Conservation (phyloP, 1,140 invertebrate genomes). For the Polyergus mexicanus region DNA sequence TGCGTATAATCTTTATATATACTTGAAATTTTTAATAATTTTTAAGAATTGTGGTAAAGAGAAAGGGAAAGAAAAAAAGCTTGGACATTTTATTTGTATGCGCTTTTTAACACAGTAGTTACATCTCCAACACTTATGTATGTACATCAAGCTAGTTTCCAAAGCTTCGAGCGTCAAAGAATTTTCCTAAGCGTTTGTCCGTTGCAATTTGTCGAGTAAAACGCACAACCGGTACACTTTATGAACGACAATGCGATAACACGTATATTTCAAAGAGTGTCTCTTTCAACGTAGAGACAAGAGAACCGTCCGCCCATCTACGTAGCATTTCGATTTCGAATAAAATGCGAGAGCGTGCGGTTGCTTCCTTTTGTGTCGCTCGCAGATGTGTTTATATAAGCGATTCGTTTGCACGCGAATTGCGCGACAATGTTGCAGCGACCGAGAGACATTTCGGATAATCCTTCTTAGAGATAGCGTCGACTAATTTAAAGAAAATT, state of each 20-base stretch:
- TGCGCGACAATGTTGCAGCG: not conserved
- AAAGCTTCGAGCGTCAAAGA: constrained; percentile 14
- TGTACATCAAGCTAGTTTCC: not conserved
- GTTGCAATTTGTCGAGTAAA: constrained; percentile 14
- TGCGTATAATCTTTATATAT: too few relatives aligned
- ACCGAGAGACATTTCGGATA: constrained; percentile 33
- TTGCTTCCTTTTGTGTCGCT: constrained; percentile 44
- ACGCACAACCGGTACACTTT: constrained; percentile 40
- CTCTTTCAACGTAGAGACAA: constrained; percentile 41
- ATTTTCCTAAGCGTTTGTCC: constrained; percentile 52
- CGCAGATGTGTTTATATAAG: constrained; percentile 35
- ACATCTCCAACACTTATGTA: constrained; percentile 4
- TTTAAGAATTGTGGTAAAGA: not conserved
- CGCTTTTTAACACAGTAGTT: not conserved
- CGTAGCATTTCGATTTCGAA: constrained; percentile 36
- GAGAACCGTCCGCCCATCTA: constrained; percentile 9
- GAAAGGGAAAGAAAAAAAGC: too few relatives aligned
- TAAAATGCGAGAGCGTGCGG: constrained; percentile 29
- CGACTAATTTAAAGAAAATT: not conserved
- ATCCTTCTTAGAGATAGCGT: not conserved
- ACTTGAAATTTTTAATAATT: not conserved
- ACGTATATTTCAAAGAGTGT: constrained; percentile 47
- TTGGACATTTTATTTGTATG: not conserved
- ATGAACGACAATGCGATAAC: constrained; percentile 19
- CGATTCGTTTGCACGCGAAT: constrained; percentile 3